These are phyloP conservation scores for Thymelicus sylvestris DNA, from an alignment of 2,888 invertebrate species.

Conservation along the genomic window DNA sequence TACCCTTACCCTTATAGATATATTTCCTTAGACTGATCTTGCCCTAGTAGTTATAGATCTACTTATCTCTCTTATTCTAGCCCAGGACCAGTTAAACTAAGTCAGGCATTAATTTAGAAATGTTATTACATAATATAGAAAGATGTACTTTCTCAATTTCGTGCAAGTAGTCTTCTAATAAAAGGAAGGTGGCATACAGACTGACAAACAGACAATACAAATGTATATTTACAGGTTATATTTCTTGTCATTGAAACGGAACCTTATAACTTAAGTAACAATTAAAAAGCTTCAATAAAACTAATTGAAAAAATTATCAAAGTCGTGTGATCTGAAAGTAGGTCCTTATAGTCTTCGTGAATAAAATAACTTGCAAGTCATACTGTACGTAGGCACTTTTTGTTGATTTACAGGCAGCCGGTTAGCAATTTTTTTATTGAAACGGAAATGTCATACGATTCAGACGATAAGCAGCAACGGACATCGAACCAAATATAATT, in stretches of 20 bases:
- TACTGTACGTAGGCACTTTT: neutral
- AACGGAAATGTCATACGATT: neutral
- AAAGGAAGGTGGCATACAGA: neutral
- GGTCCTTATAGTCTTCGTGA: constrained; percentile 6
- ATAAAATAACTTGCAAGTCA: constrained; percentile 5
- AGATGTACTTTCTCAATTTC: too few relatives aligned
- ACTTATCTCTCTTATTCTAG: too few relatives aligned
- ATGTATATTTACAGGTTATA: neutral
- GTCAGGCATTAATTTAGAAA: too few relatives aligned
- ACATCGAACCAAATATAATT: too few relatives aligned
- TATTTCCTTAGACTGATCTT: too few relatives aligned
- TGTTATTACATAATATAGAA: too few relatives aligned
- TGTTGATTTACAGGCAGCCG: neutral
- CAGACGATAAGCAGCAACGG: too few relatives aligned
- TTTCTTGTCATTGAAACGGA: constrained; percentile 2
- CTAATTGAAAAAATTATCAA: neutral
- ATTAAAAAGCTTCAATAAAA: constrained; percentile 3
- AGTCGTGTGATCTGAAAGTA: constrained; percentile 11
- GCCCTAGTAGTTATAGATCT: too few relatives aligned
- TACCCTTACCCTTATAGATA: too few relatives aligned
- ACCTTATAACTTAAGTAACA: neutral
- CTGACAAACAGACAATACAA: neutral
- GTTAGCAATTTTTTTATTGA: neutral
- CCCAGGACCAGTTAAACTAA: too few relatives aligned
- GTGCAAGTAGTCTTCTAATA: neutral